Base-by-base conservation (phyloP, 2,797 vertebrate genomes). In the Notamacropus eugenii region DNA sequence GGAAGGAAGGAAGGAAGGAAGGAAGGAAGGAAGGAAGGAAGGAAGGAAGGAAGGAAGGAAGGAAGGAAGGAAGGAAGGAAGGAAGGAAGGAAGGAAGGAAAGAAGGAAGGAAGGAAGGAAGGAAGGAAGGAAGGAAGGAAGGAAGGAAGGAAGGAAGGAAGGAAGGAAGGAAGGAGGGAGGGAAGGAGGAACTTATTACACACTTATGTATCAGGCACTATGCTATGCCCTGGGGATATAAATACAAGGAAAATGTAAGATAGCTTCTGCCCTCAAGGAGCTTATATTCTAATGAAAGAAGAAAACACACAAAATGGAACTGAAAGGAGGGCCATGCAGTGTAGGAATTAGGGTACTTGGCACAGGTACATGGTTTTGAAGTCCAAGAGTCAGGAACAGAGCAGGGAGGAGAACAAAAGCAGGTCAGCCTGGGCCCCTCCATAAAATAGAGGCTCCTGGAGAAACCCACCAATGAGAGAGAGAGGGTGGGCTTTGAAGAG, bases 1-100 rank as follows among this genome's bases (percentile, higher is more conserved):
- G 1, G 3, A 11, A 19, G 34, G 5, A 2, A 10, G 11, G 28
- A 4, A 29, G 9, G 10, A 27, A 29, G 3, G 11, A 9, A 31
- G 14, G 14, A 28, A 8, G 1, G 58, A 59, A 3, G 16, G 55
- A 22, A 19, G 14, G 16, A 74, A 1, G 29, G 58, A 1, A 31
- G 5, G 29, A 4, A 34, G 11, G 12, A 34, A 8, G 1, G 3
- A 11, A 19, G 34, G 5, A 2, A 10, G 11, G 28, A 4, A 29
- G 9, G 10, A 27, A 29, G 3, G 11, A 9, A 31, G 14, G 14
- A 28, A 8, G 1, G 58, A 59, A 3, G 16, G 55, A 22, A 19
- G 14, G 16, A 74, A 22, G 19, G 29, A 14, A 28, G 13, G 29
- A 62, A 5, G 13, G 4, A 5, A 5, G 29, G 1, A 4, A 34